Evolutionary conservation across 2,888 invertebrate species (phyloP), one percentile per base, ranked within the genome.

Genomic region (Rhyacophila evoluta): DNA sequence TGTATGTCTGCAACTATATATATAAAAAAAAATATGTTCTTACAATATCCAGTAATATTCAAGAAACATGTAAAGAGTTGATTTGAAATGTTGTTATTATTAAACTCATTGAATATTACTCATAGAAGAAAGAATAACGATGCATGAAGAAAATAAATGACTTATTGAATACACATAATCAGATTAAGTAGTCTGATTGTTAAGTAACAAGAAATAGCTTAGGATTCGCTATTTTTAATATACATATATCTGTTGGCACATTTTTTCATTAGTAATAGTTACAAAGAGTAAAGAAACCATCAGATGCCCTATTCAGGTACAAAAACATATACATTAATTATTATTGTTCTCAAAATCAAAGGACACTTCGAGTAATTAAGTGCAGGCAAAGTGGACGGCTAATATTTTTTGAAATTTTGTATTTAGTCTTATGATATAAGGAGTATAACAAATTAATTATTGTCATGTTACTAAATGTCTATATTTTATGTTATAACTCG

Each of bases 291-390:
- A 8, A 25, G 10, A 19, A 55, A 55, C 55, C 19, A 55, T 8
- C 55, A 25, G 19, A 55, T 15, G 55, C 19, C 55, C 55, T 19
- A 8, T 55, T 55, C 55, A 55, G 55, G 55, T 55, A 55, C 55
- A 55, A 55, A 41, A 55, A 55, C 19, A 55, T 55, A 19, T 15
- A 55, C 55, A 55, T 25, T n/a, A n/a, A n/a, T n/a, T 55, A 55
- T 55, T 55, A 55, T 55, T 55, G 1, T 55, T 55, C 55, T 55
- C 25, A 55, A 55, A 55, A 55, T 55, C 25, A 55, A 55, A 55
- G 55, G 55, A 55, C 55, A 55, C 55, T 55, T 33, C 6, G 19
- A 55, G 15, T 2, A 10, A 55, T 55, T 19, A 55, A 55, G 15
- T 55, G 55, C 25, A 55, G 55, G 55, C 55, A 55, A 25, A 12